Evolutionary conservation across 2,797 vertebrate species (phyloP).

Genomic region (Alcedo atthis): DNA sequence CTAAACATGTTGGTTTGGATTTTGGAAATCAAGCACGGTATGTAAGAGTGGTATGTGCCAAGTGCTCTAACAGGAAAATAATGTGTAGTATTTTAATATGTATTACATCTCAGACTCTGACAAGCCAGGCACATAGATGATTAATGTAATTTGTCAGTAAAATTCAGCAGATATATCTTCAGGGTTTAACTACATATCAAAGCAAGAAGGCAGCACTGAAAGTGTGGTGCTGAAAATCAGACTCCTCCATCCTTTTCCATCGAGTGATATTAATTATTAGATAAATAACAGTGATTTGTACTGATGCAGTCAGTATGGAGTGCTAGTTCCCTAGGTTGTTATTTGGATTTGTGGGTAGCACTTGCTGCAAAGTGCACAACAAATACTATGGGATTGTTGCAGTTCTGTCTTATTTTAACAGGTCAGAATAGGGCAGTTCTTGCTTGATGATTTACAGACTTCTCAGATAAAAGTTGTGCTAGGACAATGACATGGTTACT

Average conservation of each 20-base stretch:
- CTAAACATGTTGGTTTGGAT: neutral
- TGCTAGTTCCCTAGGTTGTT: conserved; percentile 58
- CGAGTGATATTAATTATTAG: conserved; percentile 58
- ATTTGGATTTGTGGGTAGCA: conserved; percentile 58
- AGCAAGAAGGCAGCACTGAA: conserved; percentile 14
- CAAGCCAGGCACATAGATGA: conserved; percentile 36
- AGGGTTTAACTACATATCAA: conserved; percentile 29
- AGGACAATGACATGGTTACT: conserved; percentile 57
- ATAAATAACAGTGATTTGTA: conserved; percentile 69
- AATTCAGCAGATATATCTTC: conserved; percentile 37
- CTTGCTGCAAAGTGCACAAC: conserved; percentile 52
- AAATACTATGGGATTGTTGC: conserved; percentile 59
- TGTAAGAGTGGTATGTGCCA: neutral
- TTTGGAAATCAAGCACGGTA: conserved; percentile 5
- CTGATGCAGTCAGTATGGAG: conserved; percentile 44
- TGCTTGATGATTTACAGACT: conserved; percentile 62
- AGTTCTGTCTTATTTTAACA: conserved; percentile 70
- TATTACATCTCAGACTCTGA: conserved; percentile 29
- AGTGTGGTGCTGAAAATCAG: conserved; percentile 30
- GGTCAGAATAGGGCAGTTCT: conserved; percentile 66
- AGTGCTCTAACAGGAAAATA: conserved; percentile 36
- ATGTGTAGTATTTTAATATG: conserved; percentile 18
- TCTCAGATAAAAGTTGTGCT: conserved; percentile 61
- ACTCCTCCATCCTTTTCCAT: conserved; percentile 39
- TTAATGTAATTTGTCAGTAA: conserved; percentile 53